These are phyloP conservation scores for Monodelphis domestica DNA, from an alignment of 2,797 vertebrate species.

Conservation along the genomic window DNA sequence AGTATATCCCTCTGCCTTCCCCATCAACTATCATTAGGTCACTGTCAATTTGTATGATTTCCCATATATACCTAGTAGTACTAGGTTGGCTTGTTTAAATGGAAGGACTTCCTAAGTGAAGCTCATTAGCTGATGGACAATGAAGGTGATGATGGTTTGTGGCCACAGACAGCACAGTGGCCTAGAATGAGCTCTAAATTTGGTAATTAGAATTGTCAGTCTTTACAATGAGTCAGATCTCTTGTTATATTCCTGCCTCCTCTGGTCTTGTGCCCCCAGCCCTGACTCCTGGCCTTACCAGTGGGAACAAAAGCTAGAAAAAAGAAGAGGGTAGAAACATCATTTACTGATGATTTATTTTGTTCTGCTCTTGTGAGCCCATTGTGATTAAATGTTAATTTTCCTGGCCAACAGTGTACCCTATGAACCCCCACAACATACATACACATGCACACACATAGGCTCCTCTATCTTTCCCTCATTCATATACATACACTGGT, in stretches of 20 bases:
- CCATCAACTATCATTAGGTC: background rate
- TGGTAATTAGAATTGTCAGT: background rate
- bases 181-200: background rate
- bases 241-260: background rate
- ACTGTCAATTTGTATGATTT: background rate
- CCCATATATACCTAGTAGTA: background rate
- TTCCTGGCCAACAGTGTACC: background rate
- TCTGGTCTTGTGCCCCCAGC: background rate
- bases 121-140: background rate
- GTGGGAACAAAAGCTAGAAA: background rate
- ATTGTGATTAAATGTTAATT: background rate
- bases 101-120: background rate
- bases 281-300: background rate
- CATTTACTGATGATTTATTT: rapidly evolving
- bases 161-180: rapidly evolving
- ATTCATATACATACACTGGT: background rate
- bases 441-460: background rate
- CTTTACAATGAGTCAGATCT: background rate
- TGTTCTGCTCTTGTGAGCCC: background rate
- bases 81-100: too few species aligned
- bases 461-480: background rate
- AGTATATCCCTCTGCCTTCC: background rate
- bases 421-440: background rate
- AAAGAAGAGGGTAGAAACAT: background rate
- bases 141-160: background rate